Evolutionary conservation across 2,888 invertebrate genomes (phyloP).

Genomic region (Leucophora obtusa): DNA sequence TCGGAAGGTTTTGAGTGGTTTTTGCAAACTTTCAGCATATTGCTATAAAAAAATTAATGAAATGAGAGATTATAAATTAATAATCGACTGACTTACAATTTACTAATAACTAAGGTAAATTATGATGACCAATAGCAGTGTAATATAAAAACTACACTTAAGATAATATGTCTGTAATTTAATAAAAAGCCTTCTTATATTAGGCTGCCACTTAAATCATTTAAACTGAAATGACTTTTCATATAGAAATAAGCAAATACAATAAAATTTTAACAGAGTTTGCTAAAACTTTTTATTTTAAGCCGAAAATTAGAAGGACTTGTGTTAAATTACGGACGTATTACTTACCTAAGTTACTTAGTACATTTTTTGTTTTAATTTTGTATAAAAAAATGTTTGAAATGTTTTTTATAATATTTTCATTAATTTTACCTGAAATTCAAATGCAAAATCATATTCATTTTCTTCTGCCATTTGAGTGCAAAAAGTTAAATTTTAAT

Average conservation of each 20-base stretch:
- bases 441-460: constrained; percentile 84
- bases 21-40: constrained; percentile 79
- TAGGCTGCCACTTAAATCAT: too few relatives aligned
- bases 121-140: not conserved
- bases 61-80: constrained; percentile 33
- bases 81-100: not conserved
- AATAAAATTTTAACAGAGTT: too few relatives aligned
- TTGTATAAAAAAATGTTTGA: not conserved
- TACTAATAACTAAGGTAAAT: not conserved
- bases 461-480: constrained; percentile 76
- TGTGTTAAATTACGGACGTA: too few relatives aligned
- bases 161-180: too few relatives aligned
- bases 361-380: not conserved
- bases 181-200: too few relatives aligned
- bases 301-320: too few relatives aligned
- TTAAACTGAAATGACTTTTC: too few relatives aligned
- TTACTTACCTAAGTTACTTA: not conserved
- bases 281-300: too few relatives aligned
- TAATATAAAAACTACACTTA: too few relatives aligned
- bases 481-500: constrained; percentile 2
- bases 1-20: constrained; percentile 78
- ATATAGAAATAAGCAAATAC: too few relatives aligned
- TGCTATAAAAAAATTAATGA: constrained; percentile 71
- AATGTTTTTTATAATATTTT: constrained; percentile 66
- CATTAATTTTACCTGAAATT: constrained; percentile 81